phyloP scores from a whole-genome alignment of 2,888 invertebrate species.

The Tiphia femorata region DNA sequence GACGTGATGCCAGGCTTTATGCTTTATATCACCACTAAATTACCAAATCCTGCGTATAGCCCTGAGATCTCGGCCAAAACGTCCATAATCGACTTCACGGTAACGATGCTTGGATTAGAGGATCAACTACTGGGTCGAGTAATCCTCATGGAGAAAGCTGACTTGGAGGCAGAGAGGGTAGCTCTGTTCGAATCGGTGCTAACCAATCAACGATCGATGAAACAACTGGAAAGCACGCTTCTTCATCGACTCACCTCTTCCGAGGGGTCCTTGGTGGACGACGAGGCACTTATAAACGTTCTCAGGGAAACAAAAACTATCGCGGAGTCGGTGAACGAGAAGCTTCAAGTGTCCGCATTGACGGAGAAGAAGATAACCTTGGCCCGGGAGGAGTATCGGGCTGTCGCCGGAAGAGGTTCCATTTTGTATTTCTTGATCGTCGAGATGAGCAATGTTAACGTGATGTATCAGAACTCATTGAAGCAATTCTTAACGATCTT shows the following conservation, averaged over 20 bases:
- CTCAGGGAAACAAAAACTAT: constrained; percentile 86
- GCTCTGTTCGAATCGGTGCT: constrained; percentile 95
- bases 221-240: constrained; percentile 93
- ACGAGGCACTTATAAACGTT: constrained; percentile 93
- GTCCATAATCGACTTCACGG: constrained; percentile 97
- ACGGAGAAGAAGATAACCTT: constrained; percentile 95
- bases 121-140: constrained; percentile 95
- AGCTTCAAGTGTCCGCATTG: constrained; percentile 90
- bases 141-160: constrained; percentile 96
- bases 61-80: constrained; percentile 97
- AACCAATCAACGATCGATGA: constrained; percentile 96
- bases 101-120: constrained; percentile 95
- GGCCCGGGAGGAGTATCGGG: constrained; percentile 94
- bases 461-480: constrained; percentile 97
- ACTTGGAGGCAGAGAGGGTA: constrained; percentile 93
- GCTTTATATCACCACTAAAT: constrained; percentile 95
- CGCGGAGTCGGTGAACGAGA: constrained; percentile 95
- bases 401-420: constrained; percentile 94
- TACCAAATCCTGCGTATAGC: constrained; percentile 96
- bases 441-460: constrained; percentile 96
- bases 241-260: constrained; percentile 93
- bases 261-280: constrained; percentile 94
- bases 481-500: constrained; percentile 95
- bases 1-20: constrained; percentile 96
- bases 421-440: constrained; percentile 96